Percentiles rank a stretch among this genome's conserved stretches.
Evolutionary conservation across 2,888 invertebrate species (phyloP).

Genomic region (Drosophila tanythrix): DNA sequence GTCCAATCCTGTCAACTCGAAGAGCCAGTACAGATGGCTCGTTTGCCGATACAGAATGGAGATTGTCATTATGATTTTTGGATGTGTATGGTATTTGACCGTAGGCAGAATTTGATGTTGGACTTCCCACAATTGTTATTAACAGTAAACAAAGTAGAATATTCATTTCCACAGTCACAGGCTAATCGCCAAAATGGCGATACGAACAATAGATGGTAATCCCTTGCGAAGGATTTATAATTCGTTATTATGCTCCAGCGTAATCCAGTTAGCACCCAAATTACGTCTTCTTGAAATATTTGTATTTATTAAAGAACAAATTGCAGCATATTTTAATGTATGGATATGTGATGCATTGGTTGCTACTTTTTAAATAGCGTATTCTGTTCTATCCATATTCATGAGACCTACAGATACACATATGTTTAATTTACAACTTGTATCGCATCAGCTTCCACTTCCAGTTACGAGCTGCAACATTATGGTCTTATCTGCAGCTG

Average conservation of each 20-base stretch:
- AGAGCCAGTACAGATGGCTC: conserved; percentile 10
- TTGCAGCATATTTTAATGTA: background rate
- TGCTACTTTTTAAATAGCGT: conserved; percentile 4
- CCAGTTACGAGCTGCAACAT: conserved; percentile 28
- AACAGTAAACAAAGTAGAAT: conserved; percentile 48
- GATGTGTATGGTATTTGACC: conserved; percentile 17
- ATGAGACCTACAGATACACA: conserved; percentile 5
- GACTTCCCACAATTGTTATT: conserved; percentile 38
- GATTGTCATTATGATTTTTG: conserved; percentile 13
- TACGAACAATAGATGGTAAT: conserved; percentile 15
- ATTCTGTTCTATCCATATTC: conserved; percentile 29
- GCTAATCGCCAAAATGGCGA: conserved; percentile 37
- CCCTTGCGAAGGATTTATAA: conserved; percentile 8
- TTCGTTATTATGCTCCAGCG: background rate
- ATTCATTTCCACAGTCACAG: conserved; percentile 61
- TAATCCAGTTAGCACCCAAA: background rate
- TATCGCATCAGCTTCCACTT: conserved; percentile 23
- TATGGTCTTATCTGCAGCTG: conserved; percentile 28
- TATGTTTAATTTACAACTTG: conserved; percentile 3
- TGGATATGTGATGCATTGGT: conserved; percentile 3
- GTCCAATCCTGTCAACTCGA: conserved; percentile 30
- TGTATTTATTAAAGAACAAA: background rate
- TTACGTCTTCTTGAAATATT: background rate
- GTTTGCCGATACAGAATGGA: conserved; percentile 3
- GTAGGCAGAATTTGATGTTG: conserved; percentile 2